A percentile compares a stretch with the other conserved stretches of the same genome.
Evolutionary conservation across 2,888 invertebrate species (phyloP).

Genomic region (Disparrhopalites patrizii): DNA sequence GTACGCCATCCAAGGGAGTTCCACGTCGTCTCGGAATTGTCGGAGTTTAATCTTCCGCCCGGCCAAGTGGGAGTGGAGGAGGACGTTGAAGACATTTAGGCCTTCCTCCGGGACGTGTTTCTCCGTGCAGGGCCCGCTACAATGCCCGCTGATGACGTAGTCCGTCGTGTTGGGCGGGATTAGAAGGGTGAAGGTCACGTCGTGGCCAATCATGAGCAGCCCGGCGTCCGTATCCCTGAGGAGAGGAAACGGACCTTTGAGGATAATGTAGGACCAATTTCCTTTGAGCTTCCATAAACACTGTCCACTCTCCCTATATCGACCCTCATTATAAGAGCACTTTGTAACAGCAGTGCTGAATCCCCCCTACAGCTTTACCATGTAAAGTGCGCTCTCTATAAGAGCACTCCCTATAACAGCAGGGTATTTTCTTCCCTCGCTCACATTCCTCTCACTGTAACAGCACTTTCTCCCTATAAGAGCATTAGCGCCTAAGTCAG

Average conservation of each 20-base stretch:
- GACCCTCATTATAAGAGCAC: not conserved
- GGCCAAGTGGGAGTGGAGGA: slow-evolving; percentile 70
- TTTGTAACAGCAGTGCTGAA: too few species aligned
- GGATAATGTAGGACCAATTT: too few species aligned
- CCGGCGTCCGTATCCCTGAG: slow-evolving; percentile 66
- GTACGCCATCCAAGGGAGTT: slow-evolving; percentile 16
- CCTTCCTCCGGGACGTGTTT: slow-evolving; percentile 55
- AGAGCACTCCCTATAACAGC: too few species aligned
- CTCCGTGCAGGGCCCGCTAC: slow-evolving; percentile 71
- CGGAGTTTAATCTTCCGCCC: slow-evolving; percentile 17
- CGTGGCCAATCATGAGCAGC: slow-evolving; percentile 71
- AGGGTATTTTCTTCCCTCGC: too few species aligned
- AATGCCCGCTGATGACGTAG: slow-evolving; percentile 77
- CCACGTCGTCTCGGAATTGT: slow-evolving; percentile 20
- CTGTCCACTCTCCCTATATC: too few species aligned
- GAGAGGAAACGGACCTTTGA: not conserved
- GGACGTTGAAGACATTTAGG: slow-evolving; percentile 74
- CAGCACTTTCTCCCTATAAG: too few species aligned
- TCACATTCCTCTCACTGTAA: too few species aligned
- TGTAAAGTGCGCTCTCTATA: too few species aligned
- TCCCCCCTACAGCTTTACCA: too few species aligned
- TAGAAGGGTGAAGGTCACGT: slow-evolving; percentile 73
- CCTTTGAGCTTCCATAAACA: too few species aligned
- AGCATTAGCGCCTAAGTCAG: too few species aligned
- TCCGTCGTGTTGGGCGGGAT: slow-evolving; percentile 74